Percentiles rank a stretch among this genome's conserved stretches.
phyloP scores from a whole-genome alignment of 1,140 invertebrate genomes.

The Temnothorax longispinosus region DNA sequence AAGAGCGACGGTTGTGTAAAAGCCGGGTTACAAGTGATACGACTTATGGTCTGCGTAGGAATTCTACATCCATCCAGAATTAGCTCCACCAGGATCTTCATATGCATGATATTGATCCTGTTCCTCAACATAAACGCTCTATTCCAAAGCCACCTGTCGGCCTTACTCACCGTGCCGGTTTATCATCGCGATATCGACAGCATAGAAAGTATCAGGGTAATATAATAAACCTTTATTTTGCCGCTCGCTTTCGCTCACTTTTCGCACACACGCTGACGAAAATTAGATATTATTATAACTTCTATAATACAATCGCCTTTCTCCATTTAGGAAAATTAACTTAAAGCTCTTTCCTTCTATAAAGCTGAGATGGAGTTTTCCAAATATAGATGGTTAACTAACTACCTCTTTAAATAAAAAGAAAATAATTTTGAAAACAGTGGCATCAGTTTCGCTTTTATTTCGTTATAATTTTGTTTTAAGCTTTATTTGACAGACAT shows the following conservation, averaged over 20 bases:
- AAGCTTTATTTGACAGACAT: no score
- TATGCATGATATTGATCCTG: conserved; percentile 54
- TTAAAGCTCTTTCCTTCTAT: background rate
- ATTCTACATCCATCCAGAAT: conserved; percentile 14
- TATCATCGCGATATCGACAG: conserved; percentile 36
- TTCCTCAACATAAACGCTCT: conserved; percentile 53
- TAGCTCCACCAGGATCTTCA: conserved; percentile 40
- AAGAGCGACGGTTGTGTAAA: background rate
- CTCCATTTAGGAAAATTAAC: no score
- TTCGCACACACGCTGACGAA: background rate
- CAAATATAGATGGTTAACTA: no score
- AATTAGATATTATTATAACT: no score
- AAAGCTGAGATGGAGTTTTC: background rate
- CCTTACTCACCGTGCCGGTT: conserved; percentile 49
- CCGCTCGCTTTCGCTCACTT: background rate
- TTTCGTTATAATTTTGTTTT: background rate
- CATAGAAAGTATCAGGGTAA: conserved; percentile 55
- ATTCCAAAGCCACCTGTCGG: conserved; percentile 53
- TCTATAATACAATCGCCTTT: no score
- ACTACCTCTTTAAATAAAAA: no score
- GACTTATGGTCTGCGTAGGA: conserved; percentile 41
- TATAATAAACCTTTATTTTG: background rate
- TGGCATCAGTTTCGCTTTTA: background rate
- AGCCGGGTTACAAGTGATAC: conserved; percentile 31
- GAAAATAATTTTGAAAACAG: background rate